Conservation (phyloP, 2,888 invertebrate genomes). For the Drosophila atripex region DNA sequence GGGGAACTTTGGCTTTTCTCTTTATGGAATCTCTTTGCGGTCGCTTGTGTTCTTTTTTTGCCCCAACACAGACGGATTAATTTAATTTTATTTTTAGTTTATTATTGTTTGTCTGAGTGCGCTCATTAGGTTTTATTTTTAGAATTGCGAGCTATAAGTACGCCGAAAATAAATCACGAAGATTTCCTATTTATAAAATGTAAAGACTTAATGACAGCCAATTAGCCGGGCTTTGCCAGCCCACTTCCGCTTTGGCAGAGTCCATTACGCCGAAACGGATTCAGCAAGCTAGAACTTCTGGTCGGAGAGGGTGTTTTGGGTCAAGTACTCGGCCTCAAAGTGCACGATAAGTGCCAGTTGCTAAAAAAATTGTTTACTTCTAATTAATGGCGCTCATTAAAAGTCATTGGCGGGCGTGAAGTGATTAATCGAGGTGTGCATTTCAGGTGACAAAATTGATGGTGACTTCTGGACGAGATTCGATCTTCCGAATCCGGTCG, state of each 20-base stretch:
- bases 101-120: constrained; percentile 16
- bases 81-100: constrained; percentile 41
- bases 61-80: constrained; percentile 34
- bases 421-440: constrained; percentile 43
- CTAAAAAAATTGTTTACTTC: constrained; percentile 23
- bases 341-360: constrained; percentile 5
- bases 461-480: constrained; percentile 34
- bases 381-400: constrained; percentile 36
- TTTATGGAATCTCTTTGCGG: constrained; percentile 17
- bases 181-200: constrained; percentile 66
- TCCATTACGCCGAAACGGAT: constrained; percentile 31
- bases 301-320: constrained; percentile 28
- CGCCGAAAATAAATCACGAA: constrained; percentile 35
- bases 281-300: constrained; percentile 32
- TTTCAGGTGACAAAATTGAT: constrained; percentile 45
- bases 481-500: constrained; percentile 21
- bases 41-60: constrained; percentile 8
- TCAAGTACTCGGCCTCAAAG: constrained; percentile 44
- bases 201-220: constrained; percentile 64
- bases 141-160: constrained; percentile 22
- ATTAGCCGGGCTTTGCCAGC: constrained; percentile 51
- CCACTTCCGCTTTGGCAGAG: constrained; percentile 39
- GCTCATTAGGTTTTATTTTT: constrained; percentile 37
- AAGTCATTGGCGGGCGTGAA: constrained; percentile 42
- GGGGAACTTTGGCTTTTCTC: constrained; percentile 24